Percentiles rank a stretch among this genome's conserved stretches.
Conservation (phyloP, 2,888 invertebrate species). For the Marasmarcha lunaedactyla region DNA sequence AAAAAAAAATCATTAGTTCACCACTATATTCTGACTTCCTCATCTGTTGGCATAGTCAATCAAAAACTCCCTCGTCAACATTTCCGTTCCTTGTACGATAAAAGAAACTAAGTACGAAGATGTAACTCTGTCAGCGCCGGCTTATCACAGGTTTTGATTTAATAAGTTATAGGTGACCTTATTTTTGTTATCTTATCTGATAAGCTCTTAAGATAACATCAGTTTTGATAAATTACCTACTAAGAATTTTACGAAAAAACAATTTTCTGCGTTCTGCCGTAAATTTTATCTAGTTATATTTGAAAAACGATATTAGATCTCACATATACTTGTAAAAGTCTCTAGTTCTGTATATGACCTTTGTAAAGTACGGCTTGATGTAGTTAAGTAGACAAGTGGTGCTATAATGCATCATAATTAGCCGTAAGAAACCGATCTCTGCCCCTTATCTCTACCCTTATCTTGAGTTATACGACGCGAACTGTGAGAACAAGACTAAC, state of each 20-base stretch:
- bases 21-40: background rate
- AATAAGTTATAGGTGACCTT: slow-evolving; percentile 35
- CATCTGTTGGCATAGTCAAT: background rate
- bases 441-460: background rate
- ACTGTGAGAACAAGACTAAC: slow-evolving; percentile 1
- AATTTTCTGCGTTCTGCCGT: no score
- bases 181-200: slow-evolving; percentile 49
- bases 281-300: no score
- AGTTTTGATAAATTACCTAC: no score
- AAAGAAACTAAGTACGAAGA: slow-evolving; percentile 21
- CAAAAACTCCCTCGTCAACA: slow-evolving; percentile 4
- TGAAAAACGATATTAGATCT: no score
- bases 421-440: background rate
- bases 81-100: slow-evolving; percentile 18
- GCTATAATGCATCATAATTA: background rate
- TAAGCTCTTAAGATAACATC: slow-evolving; percentile 47
- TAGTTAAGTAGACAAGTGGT: background rate
- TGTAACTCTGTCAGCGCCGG: slow-evolving; percentile 43
- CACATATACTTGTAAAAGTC: no score
- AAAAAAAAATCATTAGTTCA: no score
- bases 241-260: no score
- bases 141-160: slow-evolving; percentile 31
- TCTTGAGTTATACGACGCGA: background rate
- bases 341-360: no score
- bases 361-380: no score